A percentile compares a stretch with the other conserved stretches of the same genome.
Conservation (phyloP, 2,113 vertebrate genomes). For the Chaetura pelagica region DNA sequence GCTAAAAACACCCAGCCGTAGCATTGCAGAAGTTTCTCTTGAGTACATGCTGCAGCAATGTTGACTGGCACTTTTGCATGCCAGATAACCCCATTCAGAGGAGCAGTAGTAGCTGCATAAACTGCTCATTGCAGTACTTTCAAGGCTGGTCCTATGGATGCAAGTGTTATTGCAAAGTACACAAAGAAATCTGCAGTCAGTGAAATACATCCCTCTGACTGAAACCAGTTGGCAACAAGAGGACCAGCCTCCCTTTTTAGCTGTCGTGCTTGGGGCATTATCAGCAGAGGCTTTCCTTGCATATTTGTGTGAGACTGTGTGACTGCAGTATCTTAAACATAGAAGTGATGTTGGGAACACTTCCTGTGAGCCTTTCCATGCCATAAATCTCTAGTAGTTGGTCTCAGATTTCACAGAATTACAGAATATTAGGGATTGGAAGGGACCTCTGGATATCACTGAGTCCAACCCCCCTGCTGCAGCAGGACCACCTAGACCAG, state of each 20-base stretch:
- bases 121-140: background rate
- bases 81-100: background rate
- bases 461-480: too few species aligned
- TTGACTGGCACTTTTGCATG: background rate
- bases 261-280: background rate
- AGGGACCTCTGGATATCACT: too few species aligned
- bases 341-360: background rate
- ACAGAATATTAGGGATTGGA: too few species aligned
- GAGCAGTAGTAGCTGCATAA: background rate
- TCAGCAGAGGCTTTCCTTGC: background rate
- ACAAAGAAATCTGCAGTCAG: background rate
- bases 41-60: background rate
- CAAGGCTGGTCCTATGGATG: background rate
- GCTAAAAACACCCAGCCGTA: fast-evolving
- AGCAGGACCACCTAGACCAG: too few species aligned
- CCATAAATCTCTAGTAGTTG: background rate
- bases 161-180: background rate
- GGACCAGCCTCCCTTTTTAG: background rate
- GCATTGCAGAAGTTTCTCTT: background rate
- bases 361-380: background rate
- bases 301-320: background rate
- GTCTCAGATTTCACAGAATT: background rate
- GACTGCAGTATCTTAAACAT: background rate
- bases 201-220: background rate
- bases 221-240: background rate